phyloP scores from a whole-genome alignment of 2,888 invertebrate species.

The Pandemis heparana region DNA sequence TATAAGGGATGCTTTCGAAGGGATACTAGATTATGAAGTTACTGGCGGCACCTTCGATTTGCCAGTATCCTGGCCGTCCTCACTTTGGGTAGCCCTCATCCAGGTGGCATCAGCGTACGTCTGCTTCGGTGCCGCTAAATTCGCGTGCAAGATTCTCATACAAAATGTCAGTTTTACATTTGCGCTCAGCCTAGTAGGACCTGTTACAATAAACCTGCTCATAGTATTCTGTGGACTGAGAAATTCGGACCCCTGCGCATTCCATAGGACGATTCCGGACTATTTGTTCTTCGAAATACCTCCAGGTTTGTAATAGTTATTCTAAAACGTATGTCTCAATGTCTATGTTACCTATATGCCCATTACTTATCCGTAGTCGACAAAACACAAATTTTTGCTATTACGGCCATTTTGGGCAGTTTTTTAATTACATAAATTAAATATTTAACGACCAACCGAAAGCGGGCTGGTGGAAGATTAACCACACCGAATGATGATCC shows the following conservation, averaged over 20 bases:
- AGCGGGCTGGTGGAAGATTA: too few species aligned
- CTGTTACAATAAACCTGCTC: conserved; percentile 89
- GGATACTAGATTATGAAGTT: conserved; percentile 66
- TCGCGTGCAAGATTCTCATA: conserved; percentile 95
- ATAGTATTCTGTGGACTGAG: conserved; percentile 88
- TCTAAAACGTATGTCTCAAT: not conserved
- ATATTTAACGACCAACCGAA: not conserved
- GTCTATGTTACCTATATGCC: not conserved
- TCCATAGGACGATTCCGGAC: conserved; percentile 89
- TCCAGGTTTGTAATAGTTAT: conserved; percentile 69
- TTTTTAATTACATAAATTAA: not conserved
- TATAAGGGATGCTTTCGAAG: conserved; percentile 67
- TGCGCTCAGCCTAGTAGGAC: conserved; percentile 92
- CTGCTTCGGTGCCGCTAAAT: conserved; percentile 89
- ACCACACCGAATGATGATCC: too few species aligned
- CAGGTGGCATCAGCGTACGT: conserved; percentile 89
- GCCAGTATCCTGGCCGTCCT: conserved; percentile 66
- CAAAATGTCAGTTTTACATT: conserved; percentile 95
- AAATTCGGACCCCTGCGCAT: conserved; percentile 88
- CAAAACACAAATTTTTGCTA: not conserved
- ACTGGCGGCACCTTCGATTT: conserved; percentile 65
- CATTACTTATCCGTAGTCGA: not conserved
- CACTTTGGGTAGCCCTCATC: conserved; percentile 87
- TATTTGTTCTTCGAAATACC: conserved; percentile 95
- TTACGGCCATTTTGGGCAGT: not conserved